phyloP scores from a whole-genome alignment of 1,140 invertebrate species.

The Drosophila ficusphila region DNA sequence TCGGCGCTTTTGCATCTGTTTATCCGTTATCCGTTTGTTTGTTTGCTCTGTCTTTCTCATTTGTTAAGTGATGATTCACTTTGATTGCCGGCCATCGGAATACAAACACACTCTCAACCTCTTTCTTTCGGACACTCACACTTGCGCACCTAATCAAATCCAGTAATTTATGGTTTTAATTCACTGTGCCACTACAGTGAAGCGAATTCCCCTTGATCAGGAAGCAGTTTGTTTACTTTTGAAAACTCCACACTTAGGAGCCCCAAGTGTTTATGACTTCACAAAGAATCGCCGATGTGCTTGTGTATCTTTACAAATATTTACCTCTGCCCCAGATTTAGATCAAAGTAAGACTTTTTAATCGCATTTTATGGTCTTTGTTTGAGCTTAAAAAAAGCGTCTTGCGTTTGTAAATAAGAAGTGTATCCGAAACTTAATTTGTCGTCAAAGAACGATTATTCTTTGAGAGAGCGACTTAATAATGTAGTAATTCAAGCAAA shows the following conservation, averaged over 20 bases:
- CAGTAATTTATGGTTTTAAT: conserved; percentile 37
- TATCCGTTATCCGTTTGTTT: conserved; percentile 39
- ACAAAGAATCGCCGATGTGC: neutral
- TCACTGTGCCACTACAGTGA: conserved; percentile 30
- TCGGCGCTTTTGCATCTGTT: conserved; percentile 53
- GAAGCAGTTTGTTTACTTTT: conserved; percentile 4
- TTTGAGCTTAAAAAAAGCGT: too few relatives aligned
- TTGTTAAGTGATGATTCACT: conserved; percentile 74
- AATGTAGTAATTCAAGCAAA: too few relatives aligned
- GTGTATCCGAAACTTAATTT: too few relatives aligned
- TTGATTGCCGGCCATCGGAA: conserved; percentile 49
- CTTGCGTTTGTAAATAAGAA: too few relatives aligned
- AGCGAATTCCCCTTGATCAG: neutral
- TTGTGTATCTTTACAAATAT: neutral
- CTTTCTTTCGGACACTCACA: neutral
- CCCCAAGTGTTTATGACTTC: conserved; percentile 1
- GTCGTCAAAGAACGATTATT: too few relatives aligned
- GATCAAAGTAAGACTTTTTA: neutral
- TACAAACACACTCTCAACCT: conserved; percentile 12
- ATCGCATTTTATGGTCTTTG: too few relatives aligned
- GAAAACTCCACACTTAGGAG: neutral
- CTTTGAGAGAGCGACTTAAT: too few relatives aligned
- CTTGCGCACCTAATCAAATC: conserved; percentile 22
- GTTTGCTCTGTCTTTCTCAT: conserved; percentile 57
- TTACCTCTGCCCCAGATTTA: neutral